A percentile compares a stretch with the other conserved stretches of the same genome.
Conservation (phyloP, 2,888 invertebrate species). For the Melieria crassipennis region DNA sequence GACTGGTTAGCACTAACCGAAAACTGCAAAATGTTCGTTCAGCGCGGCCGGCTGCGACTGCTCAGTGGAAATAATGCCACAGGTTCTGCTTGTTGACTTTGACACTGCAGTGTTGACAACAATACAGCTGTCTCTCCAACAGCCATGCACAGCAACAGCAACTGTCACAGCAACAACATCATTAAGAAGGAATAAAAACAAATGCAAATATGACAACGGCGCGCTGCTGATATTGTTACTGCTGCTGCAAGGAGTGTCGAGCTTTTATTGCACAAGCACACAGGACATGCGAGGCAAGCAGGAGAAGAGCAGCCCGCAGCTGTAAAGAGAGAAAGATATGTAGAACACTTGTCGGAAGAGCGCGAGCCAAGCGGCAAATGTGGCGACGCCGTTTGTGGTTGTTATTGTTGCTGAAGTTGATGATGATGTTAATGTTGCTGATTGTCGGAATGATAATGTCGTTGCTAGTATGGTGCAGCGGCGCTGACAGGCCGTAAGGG, state of each 20-base stretch:
- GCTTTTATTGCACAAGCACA: conserved; percentile 24
- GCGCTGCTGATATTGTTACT: conserved; percentile 3
- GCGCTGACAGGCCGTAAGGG: no score
- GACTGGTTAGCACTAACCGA: no score
- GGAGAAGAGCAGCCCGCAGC: neutral
- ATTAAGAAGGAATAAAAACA: conserved; percentile 13
- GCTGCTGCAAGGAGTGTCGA: conserved; percentile 26
- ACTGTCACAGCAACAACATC: conserved; percentile 6
- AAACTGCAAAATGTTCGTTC: no score
- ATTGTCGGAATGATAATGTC: no score
- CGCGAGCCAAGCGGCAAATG: neutral
- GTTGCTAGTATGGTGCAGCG: no score
- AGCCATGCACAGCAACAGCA: neutral
- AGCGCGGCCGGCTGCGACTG: neutral
- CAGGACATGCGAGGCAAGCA: conserved; percentile 3
- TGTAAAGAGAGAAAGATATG: neutral
- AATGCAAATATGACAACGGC: conserved; percentile 11
- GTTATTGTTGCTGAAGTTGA: no score
- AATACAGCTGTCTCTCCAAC: neutral
- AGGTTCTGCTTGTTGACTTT: conserved; percentile 21
- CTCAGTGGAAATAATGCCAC: conserved; percentile 12
- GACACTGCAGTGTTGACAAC: conserved; percentile 18
- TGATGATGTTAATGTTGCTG: no score
- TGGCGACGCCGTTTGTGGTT: neutral
- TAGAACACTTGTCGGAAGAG: neutral